phyloP scores from a whole-genome alignment of 2,113 vertebrate genomes.

The Trochalopteron elliotii region DNA sequence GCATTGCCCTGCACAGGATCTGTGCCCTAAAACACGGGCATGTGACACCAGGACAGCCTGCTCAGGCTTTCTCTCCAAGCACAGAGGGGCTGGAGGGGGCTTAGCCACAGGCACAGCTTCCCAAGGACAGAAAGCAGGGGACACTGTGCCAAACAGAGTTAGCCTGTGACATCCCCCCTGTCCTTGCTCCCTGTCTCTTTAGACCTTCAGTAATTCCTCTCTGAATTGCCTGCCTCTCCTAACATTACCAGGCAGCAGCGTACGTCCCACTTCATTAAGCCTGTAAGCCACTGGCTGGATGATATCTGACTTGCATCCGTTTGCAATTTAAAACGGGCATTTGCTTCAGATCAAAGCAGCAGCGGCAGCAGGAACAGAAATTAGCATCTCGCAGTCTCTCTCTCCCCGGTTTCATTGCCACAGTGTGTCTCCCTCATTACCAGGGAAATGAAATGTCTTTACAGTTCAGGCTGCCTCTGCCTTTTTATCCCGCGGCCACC shows the following conservation, averaged over 20 bases:
- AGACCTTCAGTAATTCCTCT: constrained; percentile 40
- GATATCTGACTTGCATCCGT: constrained; percentile 61
- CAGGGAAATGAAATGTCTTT: constrained; percentile 59
- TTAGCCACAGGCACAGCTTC: neutral
- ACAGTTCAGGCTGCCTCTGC: constrained; percentile 51
- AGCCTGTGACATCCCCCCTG: neutral
- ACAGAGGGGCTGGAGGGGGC: neutral
- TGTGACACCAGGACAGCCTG: neutral
- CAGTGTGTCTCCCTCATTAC: constrained; percentile 63
- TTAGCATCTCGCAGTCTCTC: constrained; percentile 60
- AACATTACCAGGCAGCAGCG: constrained; percentile 24
- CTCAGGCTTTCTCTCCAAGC: neutral
- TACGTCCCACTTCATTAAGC: constrained; percentile 62
- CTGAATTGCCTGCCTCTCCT: constrained; percentile 24
- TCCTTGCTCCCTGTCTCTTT: neutral
- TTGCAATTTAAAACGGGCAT: constrained; percentile 68
- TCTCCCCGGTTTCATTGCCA: constrained; percentile 24
- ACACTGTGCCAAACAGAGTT: neutral
- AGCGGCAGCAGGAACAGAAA: constrained; percentile 48
- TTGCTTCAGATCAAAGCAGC: constrained; percentile 65
- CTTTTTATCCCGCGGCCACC: constrained; percentile 39
- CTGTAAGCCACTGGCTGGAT: constrained; percentile 63
- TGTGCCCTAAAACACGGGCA: accelerated
- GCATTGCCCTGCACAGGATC: neutral
- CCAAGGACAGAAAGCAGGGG: neutral